Evolutionary conservation across 2,888 invertebrate genomes (phyloP), one percentile per base, ranked within the genome.

Genomic region (Drosophila robusta): DNA sequence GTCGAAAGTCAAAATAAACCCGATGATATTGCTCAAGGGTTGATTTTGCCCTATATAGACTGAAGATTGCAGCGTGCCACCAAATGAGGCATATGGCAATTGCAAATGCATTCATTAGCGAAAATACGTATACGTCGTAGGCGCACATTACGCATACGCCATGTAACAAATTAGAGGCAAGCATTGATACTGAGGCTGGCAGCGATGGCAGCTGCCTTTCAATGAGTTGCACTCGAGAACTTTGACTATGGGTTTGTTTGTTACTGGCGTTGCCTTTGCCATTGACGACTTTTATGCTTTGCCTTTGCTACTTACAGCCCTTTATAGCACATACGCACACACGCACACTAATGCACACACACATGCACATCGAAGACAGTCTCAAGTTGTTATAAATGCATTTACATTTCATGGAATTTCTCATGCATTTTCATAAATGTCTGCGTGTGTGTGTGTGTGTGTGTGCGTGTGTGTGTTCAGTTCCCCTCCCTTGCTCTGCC

Each of bases 351-450:
- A 29, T 29, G 3, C 55, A 29, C 16, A 46, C 16, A 46, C 9
- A 38, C 24, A 38, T 7, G 26, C 38, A 7, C 34, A 36, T 36
- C 26, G 16, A 26, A 38, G 22, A 49, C 46, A 52, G 52, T 57
- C 41, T 64, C 58, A 46, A 66, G 62, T 62, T 74, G 67, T 70
- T 70, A 70, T 70, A 70, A 75, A 74, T 75, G 80, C 67, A 72
- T 54, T 54, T 44, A 54, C 44, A 44, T 54, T 44, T 24, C 24
- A 44, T 8, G 24, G 12, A 14, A 36, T 75, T 68, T 62, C 32
- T 52, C 74, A 61, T 71, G 47, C 62, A 60, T 70, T 58, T 66
- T 49, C 47, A 61, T 51, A 46, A 29, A 39, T 11, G 42, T 1
- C 16, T 41, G 4, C 11, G 3, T 39, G 16, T 2, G 5, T 44